phyloP scores from a whole-genome alignment of 1,140 invertebrate genomes.

The Panonychus citri region DNA sequence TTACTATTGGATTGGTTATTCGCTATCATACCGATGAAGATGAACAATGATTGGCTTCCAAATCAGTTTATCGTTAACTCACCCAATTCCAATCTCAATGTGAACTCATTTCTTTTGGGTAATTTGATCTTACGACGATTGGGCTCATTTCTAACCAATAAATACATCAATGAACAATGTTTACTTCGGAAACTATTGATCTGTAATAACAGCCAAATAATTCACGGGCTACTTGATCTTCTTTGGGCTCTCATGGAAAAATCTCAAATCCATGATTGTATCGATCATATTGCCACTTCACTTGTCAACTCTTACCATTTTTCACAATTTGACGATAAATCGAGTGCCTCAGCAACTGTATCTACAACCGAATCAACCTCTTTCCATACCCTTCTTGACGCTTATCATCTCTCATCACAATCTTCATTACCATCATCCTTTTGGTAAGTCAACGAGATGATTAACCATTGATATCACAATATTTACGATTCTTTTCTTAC shows the following conservation, averaged over 20 bases:
- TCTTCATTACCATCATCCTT: slow-evolving; percentile 21
- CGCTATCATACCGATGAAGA: not conserved
- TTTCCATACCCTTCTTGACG: not conserved
- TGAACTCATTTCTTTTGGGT: not conserved
- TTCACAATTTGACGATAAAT: slow-evolving; percentile 18
- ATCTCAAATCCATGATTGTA: slow-evolving; percentile 33
- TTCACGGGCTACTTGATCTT: slow-evolving; percentile 30
- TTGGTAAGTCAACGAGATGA: slow-evolving; percentile 20
- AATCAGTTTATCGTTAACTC: not conserved
- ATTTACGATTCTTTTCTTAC: not conserved
- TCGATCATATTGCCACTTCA: slow-evolving; percentile 33
- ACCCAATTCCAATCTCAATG: not conserved
- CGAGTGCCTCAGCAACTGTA: not conserved
- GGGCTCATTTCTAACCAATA: not conserved
- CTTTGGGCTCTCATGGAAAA: slow-evolving; percentile 39
- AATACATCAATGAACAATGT: slow-evolving; percentile 31
- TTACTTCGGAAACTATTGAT: slow-evolving; percentile 20
- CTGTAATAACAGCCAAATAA: slow-evolving; percentile 16
- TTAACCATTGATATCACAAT: not conserved
- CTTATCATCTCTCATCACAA: not conserved
- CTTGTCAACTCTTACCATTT: slow-evolving; percentile 34
- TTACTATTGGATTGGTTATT: slow-evolving; percentile 33
- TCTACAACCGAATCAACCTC: not conserved
- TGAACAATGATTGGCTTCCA: not conserved
- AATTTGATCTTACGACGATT: not conserved